A percentile compares a stretch with the other conserved stretches of the same genome.
Conservation (phyloP, 2,888 invertebrate genomes). For the Ryuthela nishihirai region DNA sequence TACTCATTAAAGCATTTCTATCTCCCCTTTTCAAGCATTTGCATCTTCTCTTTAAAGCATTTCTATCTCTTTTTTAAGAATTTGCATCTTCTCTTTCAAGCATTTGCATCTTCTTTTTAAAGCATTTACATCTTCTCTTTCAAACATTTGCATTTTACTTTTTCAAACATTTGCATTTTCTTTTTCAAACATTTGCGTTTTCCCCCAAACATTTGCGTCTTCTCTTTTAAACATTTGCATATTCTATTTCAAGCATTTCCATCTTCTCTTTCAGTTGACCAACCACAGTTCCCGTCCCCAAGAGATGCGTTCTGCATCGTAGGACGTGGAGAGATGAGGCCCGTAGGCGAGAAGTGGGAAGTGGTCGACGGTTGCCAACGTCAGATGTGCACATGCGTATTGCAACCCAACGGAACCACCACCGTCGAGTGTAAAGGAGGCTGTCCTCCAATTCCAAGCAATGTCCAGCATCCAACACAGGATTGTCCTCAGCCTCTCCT, state of each 20-base stretch:
- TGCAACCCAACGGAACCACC: constrained; percentile 38
- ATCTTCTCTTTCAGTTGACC: too few species aligned
- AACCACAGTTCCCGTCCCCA: too few species aligned
- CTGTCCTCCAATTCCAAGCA: constrained; percentile 38
- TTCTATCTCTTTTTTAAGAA: too few species aligned
- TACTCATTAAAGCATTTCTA: too few species aligned
- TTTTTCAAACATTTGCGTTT: background rate
- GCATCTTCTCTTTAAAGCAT: too few species aligned
- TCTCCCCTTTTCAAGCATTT: too few species aligned
- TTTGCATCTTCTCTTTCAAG: too few species aligned
- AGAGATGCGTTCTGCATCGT: background rate
- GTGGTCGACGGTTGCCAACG: constrained; percentile 37
- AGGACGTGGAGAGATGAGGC: background rate
- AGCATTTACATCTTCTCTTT: too few species aligned
- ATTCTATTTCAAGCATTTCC: too few species aligned
- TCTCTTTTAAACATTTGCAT: too few species aligned
- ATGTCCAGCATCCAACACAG: constrained; percentile 28
- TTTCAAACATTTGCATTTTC: background rate
- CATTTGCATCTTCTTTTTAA: too few species aligned
- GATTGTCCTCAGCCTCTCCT: constrained; percentile 42
- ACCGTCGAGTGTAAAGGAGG: constrained; percentile 40
- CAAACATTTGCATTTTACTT: too few species aligned
- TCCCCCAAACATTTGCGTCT: background rate
- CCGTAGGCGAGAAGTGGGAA: constrained; percentile 41
- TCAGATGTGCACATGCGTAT: constrained; percentile 37